phyloP scores from a whole-genome alignment of 92 coral and sea anemone species.

The Zoanthus gigantus region DNA sequence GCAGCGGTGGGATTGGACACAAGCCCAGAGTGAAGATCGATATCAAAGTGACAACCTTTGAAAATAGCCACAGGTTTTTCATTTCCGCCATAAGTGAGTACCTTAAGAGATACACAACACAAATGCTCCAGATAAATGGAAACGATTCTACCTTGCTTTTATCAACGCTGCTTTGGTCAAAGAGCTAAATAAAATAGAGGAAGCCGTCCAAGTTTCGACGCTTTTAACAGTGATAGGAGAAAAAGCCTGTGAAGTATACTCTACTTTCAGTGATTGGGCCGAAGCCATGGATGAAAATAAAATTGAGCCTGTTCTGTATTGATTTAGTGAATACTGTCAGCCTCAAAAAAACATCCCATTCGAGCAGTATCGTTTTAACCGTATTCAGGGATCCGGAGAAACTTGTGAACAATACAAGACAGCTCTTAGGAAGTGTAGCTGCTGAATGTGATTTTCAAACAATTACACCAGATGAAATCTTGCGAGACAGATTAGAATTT shows the following conservation, averaged over 20 bases:
- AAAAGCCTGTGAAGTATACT: conserved; percentile 48
- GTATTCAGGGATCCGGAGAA: too few relatives aligned
- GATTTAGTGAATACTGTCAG: too few relatives aligned
- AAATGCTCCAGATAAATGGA: conserved; percentile 42
- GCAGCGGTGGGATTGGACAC: neutral
- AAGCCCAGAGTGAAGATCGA: neutral
- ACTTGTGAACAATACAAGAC: too few relatives aligned
- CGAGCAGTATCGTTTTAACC: too few relatives aligned
- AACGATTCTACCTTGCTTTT: neutral
- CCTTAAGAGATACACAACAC: conserved; percentile 26
- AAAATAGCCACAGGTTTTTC: conserved; percentile 34
- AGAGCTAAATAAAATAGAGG: conserved; percentile 27
- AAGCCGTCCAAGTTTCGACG: conserved; percentile 35
- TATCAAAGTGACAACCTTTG: neutral
- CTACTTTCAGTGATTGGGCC: conserved; percentile 46
- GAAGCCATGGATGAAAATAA: conserved; percentile 22
- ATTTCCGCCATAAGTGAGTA: conserved; percentile 22
- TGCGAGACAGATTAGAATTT: neutral
- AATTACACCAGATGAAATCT: neutral
- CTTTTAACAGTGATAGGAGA: conserved; percentile 52
- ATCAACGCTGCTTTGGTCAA: conserved; percentile 30
- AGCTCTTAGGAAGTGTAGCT: too few relatives aligned
- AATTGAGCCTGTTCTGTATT: neutral
- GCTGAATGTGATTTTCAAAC: neutral
- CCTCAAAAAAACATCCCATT: too few relatives aligned